Percentiles rank a stretch among this genome's conserved stretches.
These are phyloP conservation scores for Acrocephalus kingi DNA, from an alignment of 2,113 vertebrate genomes.

Conservation along the genomic window DNA sequence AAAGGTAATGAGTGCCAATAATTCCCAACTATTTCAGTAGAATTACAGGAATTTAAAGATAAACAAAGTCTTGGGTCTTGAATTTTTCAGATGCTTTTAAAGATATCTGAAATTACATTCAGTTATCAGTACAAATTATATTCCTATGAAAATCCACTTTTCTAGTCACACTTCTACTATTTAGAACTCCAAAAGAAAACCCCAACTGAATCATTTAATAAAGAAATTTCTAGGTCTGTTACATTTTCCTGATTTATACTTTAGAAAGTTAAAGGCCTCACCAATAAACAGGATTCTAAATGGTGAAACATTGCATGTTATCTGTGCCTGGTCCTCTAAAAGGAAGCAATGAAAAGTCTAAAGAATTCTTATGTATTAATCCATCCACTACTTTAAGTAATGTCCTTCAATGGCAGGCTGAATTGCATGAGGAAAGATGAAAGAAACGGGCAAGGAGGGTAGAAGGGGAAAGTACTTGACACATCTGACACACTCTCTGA, in stretches of 20 bases:
- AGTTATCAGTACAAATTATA: neutral
- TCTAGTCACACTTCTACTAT: neutral
- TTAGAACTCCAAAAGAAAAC: neutral
- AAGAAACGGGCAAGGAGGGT: neutral
- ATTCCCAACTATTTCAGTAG: neutral
- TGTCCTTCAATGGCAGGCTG: neutral
- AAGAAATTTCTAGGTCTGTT: neutral
- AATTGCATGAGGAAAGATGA: neutral
- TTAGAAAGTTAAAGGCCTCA: neutral
- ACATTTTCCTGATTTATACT: neutral
- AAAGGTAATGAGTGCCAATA: neutral
- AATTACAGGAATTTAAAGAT: slow-evolving; percentile 10
- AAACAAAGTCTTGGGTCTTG: neutral
- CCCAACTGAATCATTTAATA: neutral
- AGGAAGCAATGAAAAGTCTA: neutral
- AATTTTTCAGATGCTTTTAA: slow-evolving; percentile 1
- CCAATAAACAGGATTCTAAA: neutral
- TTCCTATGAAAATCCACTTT: neutral
- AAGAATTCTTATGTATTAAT: neutral
- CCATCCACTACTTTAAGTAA: neutral
- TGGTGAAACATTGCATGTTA: neutral
- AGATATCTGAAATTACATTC: neutral
- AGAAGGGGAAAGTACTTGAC: neutral
- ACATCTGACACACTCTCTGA: neutral
- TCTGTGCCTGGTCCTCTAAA: neutral